Evolutionary conservation across 2,797 vertebrate species (phyloP), one percentile per base, ranked within the genome.

Genomic region (Taeniopygia guttata): DNA sequence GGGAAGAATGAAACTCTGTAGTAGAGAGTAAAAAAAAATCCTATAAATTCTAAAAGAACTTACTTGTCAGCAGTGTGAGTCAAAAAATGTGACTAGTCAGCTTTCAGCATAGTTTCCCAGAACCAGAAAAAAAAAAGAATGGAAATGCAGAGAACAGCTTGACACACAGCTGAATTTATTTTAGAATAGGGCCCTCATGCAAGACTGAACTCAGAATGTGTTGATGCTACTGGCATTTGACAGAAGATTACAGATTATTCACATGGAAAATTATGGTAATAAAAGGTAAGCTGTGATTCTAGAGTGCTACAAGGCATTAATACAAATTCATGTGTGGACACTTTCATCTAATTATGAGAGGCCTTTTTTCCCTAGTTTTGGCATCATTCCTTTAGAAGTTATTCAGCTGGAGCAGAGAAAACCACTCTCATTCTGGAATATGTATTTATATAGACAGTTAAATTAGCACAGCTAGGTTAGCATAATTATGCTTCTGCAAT

Each of bases 91-190:
- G 26, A 48, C 60, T 48, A 59, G 43, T 90, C 94, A 95, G 84
- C 84, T 93, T 93, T 83, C 59, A 92, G 36, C 36, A 69, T 21
- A 45, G 78, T 30, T 90, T 92, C 46, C 84, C 90, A 94, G 49
- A 94, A 89, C 9, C 20, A 82, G 45, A 16, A 46, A 21, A 64
- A 81, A 72, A 72, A 55, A 52, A 69, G 5, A 90, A 83, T 54
- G 18, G 45, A 89, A 92, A 77, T 83, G 63, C 70, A 90, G 68
- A 51, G 78, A 85, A 87, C 81, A 94, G 86, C 89, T 89, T 94
- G 90, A 93, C 93, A 91, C 79, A 92, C 77, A 92, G 84, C 18
- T 95, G 90, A 95, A 78, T 95, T 89, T 93, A 75, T 78, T 89
- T 92, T 83, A 95, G 82, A 94, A 93, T 72, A 83, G 89, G 82